These are phyloP conservation scores for Auanema sp. DNA, from an alignment of 2,888 invertebrate genomes.

Conservation along the genomic window DNA sequence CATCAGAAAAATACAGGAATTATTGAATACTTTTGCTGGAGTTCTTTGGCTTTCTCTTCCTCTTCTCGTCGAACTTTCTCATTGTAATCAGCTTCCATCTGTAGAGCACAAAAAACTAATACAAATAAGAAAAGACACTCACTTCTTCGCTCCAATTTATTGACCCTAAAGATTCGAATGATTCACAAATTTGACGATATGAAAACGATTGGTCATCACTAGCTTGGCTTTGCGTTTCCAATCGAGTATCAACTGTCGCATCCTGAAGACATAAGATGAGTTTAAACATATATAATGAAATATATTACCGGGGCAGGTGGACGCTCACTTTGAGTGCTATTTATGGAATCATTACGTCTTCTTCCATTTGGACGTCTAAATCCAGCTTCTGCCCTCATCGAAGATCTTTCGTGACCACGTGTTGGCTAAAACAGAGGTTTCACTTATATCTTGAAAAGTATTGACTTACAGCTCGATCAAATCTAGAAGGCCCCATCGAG, in stretches of 20 bases:
- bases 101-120: background rate
- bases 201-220: constrained; percentile 26
- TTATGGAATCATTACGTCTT: constrained; percentile 46
- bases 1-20: background rate
- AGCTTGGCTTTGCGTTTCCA: constrained; percentile 21
- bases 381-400: constrained; percentile 38
- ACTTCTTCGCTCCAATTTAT: constrained; percentile 43
- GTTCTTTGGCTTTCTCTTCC: constrained; percentile 11
- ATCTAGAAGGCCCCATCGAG: constrained; percentile 6
- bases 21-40: constrained; percentile 11
- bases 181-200: constrained; percentile 35
- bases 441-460: background rate
- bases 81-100: constrained; percentile 5
- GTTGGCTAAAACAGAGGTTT: constrained; percentile 4
- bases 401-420: constrained; percentile 28
- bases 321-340: constrained; percentile 44
- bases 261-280: constrained; percentile 8
- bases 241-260: constrained; percentile 12
- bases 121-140: background rate
- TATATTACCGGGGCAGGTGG: constrained; percentile 17
- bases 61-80: constrained; percentile 2
- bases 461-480: constrained; percentile 11
- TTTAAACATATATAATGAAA: background rate
- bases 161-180: constrained; percentile 35
- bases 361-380: constrained; percentile 19